These are phyloP conservation scores for Zeugodacus cucurbitae DNA, from an alignment of 1,140 invertebrate genomes.

Conservation along the genomic window DNA sequence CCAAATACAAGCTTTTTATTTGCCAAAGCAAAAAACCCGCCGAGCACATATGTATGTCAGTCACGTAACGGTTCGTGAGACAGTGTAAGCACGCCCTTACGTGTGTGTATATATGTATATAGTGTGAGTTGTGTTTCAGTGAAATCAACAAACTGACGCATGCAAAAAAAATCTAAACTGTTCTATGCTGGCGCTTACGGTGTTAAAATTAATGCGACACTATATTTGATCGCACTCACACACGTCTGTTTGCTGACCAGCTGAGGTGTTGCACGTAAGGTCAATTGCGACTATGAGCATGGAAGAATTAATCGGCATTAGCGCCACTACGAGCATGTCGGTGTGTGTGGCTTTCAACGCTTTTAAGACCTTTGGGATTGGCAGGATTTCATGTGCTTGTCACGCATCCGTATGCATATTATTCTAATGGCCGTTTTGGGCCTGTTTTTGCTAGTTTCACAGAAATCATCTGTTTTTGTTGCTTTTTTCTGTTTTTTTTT, in stretches of 20 bases:
- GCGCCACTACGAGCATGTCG: background rate
- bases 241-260: background rate
- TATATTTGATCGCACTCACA: background rate
- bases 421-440: background rate
- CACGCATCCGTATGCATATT: background rate
- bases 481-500: background rate
- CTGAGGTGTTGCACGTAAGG: background rate
- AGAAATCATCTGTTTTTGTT: background rate
- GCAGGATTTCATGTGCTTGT: background rate
- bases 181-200: background rate
- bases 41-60: background rate
- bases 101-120: too few relatives aligned
- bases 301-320: background rate
- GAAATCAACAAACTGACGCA: too few relatives aligned
- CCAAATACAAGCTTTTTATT: background rate
- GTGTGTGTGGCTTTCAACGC: background rate
- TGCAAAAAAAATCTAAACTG: background rate
- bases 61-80: background rate
- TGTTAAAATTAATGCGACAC: background rate
- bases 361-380: background rate
- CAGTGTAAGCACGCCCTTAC: background rate
- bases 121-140: too few relatives aligned
- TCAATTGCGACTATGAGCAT: background rate
- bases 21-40: background rate
- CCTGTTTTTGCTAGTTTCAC: background rate